Percentiles rank a stretch among this genome's conserved stretches.
phyloP scores from a whole-genome alignment of 53 echinoderm and acorn worm species.

The Apostichopus leukothele region DNA sequence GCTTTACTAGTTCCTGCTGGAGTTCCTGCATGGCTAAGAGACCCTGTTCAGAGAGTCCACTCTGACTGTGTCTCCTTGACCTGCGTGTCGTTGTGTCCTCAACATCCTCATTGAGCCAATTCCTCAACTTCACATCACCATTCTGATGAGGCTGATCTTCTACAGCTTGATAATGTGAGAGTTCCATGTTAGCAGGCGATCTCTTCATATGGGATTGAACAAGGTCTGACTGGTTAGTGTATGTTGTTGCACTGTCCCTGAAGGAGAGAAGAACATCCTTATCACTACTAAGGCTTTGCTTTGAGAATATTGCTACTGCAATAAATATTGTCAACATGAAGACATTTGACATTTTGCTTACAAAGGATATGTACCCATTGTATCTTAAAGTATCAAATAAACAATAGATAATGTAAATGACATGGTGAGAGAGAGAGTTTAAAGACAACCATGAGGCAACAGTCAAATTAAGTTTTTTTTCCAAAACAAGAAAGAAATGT shows the following conservation, averaged over 20 bases:
- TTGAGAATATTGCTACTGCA: no score
- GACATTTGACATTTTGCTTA: no score
- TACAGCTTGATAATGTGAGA: neutral
- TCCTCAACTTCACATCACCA: neutral
- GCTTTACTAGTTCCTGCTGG: constrained; percentile 33
- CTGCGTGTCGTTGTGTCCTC: neutral
- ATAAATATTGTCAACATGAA: no score
- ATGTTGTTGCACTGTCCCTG: neutral
- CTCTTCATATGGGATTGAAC: neutral
- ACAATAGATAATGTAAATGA: no score
- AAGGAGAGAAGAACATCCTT: neutral
- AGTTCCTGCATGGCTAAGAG: constrained; percentile 45
- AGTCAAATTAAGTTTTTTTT: no score
- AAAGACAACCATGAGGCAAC: no score
- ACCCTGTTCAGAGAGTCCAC: constrained; percentile 26
- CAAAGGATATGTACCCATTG: no score
- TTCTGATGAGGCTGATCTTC: neutral
- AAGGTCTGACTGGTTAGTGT: neutral
- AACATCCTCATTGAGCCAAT: neutral
- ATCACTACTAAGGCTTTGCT: neutral
- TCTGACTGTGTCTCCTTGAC: neutral
- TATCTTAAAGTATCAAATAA: no score
- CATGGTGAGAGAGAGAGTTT: no score
- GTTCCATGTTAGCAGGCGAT: constrained; percentile 24
- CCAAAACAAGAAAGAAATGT: no score